Conservation (phyloP, 2,797 vertebrate species). For the Adelosebastes latens region DNA sequence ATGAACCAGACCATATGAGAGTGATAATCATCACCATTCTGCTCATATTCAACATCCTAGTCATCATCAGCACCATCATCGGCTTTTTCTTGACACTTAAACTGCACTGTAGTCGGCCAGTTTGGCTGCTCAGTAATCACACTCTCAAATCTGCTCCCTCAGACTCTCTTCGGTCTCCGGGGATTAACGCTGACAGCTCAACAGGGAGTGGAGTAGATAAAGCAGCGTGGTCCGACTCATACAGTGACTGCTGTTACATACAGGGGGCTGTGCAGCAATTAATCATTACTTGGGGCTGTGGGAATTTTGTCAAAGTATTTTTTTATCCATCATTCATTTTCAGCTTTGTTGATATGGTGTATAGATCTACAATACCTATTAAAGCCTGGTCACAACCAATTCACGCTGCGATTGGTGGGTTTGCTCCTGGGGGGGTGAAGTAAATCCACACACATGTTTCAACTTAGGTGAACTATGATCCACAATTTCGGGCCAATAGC, state of each 20-base stretch:
- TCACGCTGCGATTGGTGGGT: not conserved
- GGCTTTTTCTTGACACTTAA: not conserved
- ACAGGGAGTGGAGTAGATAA: conserved; percentile 37
- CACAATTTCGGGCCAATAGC: not conserved
- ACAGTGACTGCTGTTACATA: not conserved
- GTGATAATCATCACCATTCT: not conserved
- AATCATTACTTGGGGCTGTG: not conserved
- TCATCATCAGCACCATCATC: not conserved
- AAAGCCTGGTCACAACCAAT: not conserved
- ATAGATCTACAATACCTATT: not conserved
- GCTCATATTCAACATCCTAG: not conserved
- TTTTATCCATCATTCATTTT: not conserved
- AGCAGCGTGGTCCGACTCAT: not conserved
- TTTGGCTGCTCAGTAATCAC: conserved; percentile 22
- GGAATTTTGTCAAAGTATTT: not conserved
- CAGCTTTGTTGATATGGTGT: not conserved
- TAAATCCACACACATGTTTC: not conserved
- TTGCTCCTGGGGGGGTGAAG: not conserved
- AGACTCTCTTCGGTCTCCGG: not conserved
- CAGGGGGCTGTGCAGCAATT: not conserved
- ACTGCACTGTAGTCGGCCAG: not conserved
- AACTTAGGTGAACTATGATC: not conserved
- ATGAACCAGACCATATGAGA: not conserved
- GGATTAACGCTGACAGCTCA: conserved; percentile 39
- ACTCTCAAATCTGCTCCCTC: conserved; percentile 28